Evolutionary conservation across 2,113 vertebrate genomes (phyloP), one percentile per base, ranked within the genome.

Genomic region (Seriola rivoliana): DNA sequence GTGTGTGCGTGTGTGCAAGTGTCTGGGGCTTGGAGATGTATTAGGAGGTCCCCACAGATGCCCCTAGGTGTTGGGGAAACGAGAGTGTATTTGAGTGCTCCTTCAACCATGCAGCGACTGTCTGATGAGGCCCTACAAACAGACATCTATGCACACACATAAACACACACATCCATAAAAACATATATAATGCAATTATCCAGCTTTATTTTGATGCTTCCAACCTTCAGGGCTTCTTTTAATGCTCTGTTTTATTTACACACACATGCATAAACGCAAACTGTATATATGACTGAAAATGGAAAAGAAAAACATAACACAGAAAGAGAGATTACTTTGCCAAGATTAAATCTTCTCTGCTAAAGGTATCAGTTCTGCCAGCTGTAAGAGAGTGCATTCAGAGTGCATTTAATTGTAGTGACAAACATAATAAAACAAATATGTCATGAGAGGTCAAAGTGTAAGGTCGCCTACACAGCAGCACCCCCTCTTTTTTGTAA

Each of bases 11-110:
- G 48, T 59, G 57, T 40, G 66, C 80, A 58, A 68, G 48, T 79
- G 58, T 57, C 19, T 71, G 42, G 60, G 62, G 42, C 58, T 25
- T 71, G n/a, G 64, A 76, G 63, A 58, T 72, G 58, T 72, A 78
- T 74, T 44, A 19, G 60, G 58, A 81, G 59, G 71, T 71, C 78
- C 71, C 81, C 73, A 48, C 21, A 78, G 46, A 91, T 91, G 82
- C 90, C 91, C 87, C 71, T 12, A 89, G 88, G 85, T 91, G 67
- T 78, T 59, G 48, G 40, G 71, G 72, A 65, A 83, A 87, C 78
- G 59, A 86, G 84, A 86, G 79, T 81, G 70, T 78, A 59, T 87
- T 48, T 75, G 81, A 92, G 71, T 89, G 85, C 88, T 91, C 80
- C 71, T 88, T 90, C 85, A 91, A 68, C 78, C 87, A 66, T 86